A percentile compares a stretch with the other conserved stretches of the same genome.
Conservation (phyloP, 2,113 vertebrate genomes). For the Thalassarche chlororhynchos region DNA sequence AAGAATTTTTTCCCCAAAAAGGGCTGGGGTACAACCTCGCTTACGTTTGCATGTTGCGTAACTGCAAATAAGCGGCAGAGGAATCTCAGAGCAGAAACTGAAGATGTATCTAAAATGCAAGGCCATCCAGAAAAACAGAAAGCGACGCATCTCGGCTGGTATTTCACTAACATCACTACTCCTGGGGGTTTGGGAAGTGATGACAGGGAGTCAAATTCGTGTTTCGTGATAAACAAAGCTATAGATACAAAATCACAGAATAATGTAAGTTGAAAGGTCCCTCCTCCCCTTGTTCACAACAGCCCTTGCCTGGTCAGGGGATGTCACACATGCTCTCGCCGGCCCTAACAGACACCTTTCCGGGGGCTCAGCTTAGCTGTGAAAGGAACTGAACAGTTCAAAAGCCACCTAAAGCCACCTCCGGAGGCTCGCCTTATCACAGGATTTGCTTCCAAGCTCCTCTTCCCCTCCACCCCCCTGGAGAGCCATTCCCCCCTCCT, state of each 20-base stretch:
- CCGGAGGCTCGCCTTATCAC: accelerated
- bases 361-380: not conserved
- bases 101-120: accelerated
- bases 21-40: not conserved
- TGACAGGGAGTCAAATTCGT: not conserved
- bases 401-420: not conserved
- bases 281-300: not conserved
- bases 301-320: not conserved
- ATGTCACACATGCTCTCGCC: accelerated
- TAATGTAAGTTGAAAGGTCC: accelerated
- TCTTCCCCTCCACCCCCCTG: not conserved
- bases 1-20: not conserved
- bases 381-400: not conserved
- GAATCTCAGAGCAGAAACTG: not conserved
- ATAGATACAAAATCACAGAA: accelerated
- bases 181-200: not conserved
- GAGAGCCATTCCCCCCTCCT: not conserved
- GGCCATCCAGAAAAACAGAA: not conserved
- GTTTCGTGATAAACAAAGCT: not conserved
- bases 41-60: accelerated
- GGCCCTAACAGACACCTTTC: not conserved
- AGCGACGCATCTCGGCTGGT: accelerated
- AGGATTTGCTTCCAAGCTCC: not conserved
- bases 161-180: accelerated
- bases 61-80: not conserved